A percentile compares a stretch with the other conserved stretches of the same genome.
These are phyloP conservation scores for Neosilurus mollespiculum DNA, from an alignment of 2,797 vertebrate genomes.

Conservation along the genomic window DNA sequence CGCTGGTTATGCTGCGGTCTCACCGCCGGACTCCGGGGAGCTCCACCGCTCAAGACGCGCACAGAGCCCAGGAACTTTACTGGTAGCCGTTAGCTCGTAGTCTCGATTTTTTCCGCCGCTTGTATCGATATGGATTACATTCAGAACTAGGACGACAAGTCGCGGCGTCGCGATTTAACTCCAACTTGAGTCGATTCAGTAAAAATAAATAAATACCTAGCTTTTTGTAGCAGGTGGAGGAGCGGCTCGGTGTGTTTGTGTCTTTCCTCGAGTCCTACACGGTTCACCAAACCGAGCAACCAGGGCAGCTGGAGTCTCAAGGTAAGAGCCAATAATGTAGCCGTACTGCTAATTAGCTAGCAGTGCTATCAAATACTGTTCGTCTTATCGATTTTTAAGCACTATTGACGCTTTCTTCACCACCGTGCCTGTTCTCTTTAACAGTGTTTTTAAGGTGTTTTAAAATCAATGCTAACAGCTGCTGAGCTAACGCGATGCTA, in stretches of 20 bases:
- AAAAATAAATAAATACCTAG: neutral
- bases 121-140: slow-evolving; percentile 38
- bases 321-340: slow-evolving; percentile 56
- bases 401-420: neutral
- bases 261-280: slow-evolving; percentile 36
- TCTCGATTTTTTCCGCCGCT: neutral
- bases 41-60: neutral
- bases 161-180: slow-evolving; percentile 5
- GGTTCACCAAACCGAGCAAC: slow-evolving; percentile 54
- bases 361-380: neutral
- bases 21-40: slow-evolving; percentile 9
- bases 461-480: slow-evolving; percentile 6
- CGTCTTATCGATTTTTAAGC: neutral
- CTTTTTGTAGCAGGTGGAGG: neutral
- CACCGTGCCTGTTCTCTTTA: no score
- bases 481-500: slow-evolving; percentile 26
- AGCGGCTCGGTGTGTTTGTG: neutral
- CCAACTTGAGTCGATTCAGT: neutral
- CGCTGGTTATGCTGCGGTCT: slow-evolving; percentile 33
- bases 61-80: slow-evolving; percentile 1
- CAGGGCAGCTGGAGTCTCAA: slow-evolving; percentile 62
- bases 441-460: neutral
- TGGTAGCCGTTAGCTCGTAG: slow-evolving; percentile 7
- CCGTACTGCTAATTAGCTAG: slow-evolving; percentile 25
- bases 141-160: neutral